These are phyloP conservation scores for Pinctada fucata DNA, from an alignment of 2,888 invertebrate genomes.

Conservation along the genomic window DNA sequence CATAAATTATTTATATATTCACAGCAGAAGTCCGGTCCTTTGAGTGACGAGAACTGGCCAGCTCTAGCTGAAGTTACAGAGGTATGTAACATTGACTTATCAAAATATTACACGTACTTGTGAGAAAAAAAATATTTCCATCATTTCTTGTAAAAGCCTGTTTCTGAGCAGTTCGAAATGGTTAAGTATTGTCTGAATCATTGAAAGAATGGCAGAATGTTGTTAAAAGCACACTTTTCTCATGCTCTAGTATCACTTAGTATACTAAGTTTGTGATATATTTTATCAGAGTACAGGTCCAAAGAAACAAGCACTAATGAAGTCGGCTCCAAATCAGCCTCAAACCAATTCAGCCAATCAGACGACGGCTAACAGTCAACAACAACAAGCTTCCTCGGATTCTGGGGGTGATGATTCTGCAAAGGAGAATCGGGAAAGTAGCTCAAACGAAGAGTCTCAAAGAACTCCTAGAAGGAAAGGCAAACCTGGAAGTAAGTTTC, in stretches of 20 bases:
- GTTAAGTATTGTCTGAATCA: no score
- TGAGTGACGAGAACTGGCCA: slow-evolving; percentile 95
- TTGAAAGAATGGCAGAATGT: no score
- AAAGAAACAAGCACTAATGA: slow-evolving; percentile 50
- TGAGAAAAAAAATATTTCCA: no score
- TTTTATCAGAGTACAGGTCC: slow-evolving; percentile 24
- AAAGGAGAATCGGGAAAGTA: slow-evolving; percentile 77
- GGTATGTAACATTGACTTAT: no score
- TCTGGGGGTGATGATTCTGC: slow-evolving; percentile 77
- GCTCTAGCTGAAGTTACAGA: slow-evolving; percentile 84
- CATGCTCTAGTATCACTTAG: no score
- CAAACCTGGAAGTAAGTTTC: slow-evolving; percentile 12
- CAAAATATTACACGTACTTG: no score
- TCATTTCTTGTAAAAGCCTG: no score
- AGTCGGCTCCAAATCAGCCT: slow-evolving; percentile 42
- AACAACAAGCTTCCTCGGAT: slow-evolving; percentile 60
- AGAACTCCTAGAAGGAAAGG: slow-evolving; percentile 71
- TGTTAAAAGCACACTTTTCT: no score
- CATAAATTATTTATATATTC: no score
- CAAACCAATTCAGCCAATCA: slow-evolving; percentile 29
- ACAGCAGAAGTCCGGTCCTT: slow-evolving; percentile 87
- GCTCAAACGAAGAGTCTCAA: slow-evolving; percentile 58
- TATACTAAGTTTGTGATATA: no score
- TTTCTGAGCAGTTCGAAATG: no score
- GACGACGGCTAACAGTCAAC: slow-evolving; percentile 26